A percentile compares a stretch with the other conserved stretches of the same genome.
Conservation (phyloP, 2,888 invertebrate species). For the Caenorhabditis becei region DNA sequence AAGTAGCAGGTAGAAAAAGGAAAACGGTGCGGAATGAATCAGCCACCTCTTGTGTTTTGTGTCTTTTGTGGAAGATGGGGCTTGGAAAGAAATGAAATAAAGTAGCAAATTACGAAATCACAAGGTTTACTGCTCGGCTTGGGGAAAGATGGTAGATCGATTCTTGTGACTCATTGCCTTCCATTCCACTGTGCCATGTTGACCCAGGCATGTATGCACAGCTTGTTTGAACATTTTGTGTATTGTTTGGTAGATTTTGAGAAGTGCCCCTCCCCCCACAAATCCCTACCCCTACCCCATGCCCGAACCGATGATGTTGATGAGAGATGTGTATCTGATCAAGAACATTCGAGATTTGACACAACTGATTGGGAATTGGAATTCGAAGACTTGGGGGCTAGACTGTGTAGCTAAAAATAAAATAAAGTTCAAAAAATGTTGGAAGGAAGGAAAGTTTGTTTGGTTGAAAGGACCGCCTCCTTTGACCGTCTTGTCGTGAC, state of each 20-base stretch:
- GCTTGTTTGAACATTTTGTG: slow-evolving; percentile 62
- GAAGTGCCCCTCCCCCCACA: neutral
- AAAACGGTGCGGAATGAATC: neutral
- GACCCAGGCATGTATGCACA: slow-evolving; percentile 53
- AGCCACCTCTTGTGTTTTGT: neutral
- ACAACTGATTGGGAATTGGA: slow-evolving; percentile 10
- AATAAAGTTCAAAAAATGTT: too few species aligned
- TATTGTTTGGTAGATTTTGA: slow-evolving; percentile 52
- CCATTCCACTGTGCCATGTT: slow-evolving; percentile 24
- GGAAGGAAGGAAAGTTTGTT: too few species aligned
- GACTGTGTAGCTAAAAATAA: too few species aligned
- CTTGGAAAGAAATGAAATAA: neutral
- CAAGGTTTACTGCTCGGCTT: slow-evolving; percentile 11
- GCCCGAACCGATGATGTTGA: slow-evolving; percentile 5
- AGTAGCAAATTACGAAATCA: slow-evolving; percentile 6
- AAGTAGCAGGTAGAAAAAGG: too few species aligned
- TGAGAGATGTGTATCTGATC: slow-evolving; percentile 24
- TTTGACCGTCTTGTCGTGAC: neutral
- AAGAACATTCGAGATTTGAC: slow-evolving; percentile 20
- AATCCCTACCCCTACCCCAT: neutral
- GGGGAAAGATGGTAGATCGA: slow-evolving; percentile 38
- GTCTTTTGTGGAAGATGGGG: neutral
- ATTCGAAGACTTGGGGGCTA: neutral
- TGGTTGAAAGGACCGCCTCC: too few species aligned
- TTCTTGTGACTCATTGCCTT: slow-evolving; percentile 51